Conservation (phyloP, 2,797 vertebrate species). For the Psittacula echo region DNA sequence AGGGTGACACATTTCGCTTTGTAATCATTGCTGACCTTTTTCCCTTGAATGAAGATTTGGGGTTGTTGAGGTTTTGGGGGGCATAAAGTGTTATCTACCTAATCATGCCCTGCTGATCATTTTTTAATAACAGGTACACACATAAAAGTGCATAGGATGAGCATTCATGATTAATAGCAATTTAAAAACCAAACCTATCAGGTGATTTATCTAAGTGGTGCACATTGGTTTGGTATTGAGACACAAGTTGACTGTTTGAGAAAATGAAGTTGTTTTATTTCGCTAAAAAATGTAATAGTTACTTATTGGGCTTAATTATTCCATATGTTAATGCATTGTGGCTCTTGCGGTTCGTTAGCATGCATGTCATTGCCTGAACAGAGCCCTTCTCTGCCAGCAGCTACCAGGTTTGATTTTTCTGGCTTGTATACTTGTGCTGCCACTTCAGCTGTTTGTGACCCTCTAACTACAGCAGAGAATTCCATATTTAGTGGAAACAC, state of each 20-base stretch:
- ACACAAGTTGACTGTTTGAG: not conserved
- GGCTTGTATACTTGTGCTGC: not conserved
- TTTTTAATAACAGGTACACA: not conserved
- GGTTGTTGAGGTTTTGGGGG: not conserved
- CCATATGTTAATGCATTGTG: not conserved
- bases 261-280: not conserved
- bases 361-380: too few relatives aligned
- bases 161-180: not conserved
- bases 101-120: not conserved
- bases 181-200: not conserved
- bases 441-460: constrained; percentile 27
- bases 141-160: not conserved
- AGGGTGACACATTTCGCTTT: not conserved
- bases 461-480: constrained; percentile 40
- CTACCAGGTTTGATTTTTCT: not conserved
- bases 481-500: constrained; percentile 36
- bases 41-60: not conserved
- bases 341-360: not conserved
- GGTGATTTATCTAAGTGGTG: not conserved
- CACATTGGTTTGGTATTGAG: not conserved
- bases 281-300: constrained; percentile 7
- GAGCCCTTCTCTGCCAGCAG: too few relatives aligned
- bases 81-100: not conserved
- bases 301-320: constrained; percentile 22
- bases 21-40: not conserved